Percentiles rank a stretch among this genome's conserved stretches.
Conservation (phyloP, 2,113 vertebrate genomes). For the Polypterus senegalus region DNA sequence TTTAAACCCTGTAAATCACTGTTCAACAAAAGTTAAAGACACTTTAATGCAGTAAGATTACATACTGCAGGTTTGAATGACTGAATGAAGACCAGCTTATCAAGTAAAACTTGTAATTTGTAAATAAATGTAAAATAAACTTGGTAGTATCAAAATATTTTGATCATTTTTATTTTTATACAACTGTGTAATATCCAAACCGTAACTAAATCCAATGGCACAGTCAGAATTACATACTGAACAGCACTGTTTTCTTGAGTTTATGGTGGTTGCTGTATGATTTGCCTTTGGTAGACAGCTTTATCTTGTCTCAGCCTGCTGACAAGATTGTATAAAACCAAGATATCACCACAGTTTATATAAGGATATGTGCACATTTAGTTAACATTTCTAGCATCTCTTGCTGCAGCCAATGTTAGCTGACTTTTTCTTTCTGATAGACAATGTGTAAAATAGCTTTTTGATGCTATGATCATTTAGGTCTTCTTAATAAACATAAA, state of each 20-base stretch:
- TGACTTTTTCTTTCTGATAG: no score
- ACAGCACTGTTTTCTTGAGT: conserved; percentile 7
- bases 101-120: no score
- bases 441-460: no score
- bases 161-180: conserved; percentile 57
- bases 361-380: no score
- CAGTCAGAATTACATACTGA: conserved; percentile 25
- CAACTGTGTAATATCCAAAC: conserved; percentile 42
- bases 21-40: no score
- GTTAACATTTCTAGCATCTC: no score
- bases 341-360: no score
- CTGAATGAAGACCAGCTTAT: no score
- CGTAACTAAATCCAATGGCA: conserved; percentile 65
- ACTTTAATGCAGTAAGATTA: no score
- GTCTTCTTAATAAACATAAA: neutral
- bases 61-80: no score
- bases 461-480: neutral
- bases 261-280: conserved; percentile 1
- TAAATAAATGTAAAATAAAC: neutral
- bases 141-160: conserved; percentile 47
- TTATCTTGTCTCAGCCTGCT: conserved; percentile 66
- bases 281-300: neutral
- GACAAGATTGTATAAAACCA: conserved; percentile 36
- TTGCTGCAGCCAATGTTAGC: no score
- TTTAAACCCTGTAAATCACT: no score